phyloP scores from a whole-genome alignment of 2,888 invertebrate species.

The Eulithis testata region DNA sequence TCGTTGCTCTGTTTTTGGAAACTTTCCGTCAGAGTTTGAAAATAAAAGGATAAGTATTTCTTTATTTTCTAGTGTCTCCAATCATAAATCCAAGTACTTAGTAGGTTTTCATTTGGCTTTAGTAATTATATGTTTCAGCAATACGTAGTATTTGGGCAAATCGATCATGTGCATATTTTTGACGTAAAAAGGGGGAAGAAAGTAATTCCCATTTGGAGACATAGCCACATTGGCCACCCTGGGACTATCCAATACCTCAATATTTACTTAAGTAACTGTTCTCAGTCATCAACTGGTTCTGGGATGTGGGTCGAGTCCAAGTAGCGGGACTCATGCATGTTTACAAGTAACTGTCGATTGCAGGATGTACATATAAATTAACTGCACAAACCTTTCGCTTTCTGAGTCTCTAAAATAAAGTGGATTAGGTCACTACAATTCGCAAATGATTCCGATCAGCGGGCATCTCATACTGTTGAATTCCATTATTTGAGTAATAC shows the following conservation, averaged over 20 bases:
- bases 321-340: conserved; percentile 58
- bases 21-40: not conserved
- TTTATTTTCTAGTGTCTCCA: too few relatives aligned
- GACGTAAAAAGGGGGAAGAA: not conserved
- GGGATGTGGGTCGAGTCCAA: conserved; percentile 49
- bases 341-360: conserved; percentile 46
- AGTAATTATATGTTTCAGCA: too few relatives aligned
- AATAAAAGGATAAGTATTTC: too few relatives aligned
- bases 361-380: conserved; percentile 28
- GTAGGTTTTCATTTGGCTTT: too few relatives aligned
- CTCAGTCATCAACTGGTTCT: conserved; percentile 28
- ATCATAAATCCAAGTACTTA: too few relatives aligned
- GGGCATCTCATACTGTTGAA: too few relatives aligned
- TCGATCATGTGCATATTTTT: too few relatives aligned
- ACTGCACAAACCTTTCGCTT: conserved; percentile 31
- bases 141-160: too few relatives aligned
- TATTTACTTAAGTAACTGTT: conserved; percentile 22
- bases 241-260: not conserved
- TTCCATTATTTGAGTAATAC: too few relatives aligned
- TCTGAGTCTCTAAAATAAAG: conserved; percentile 9
- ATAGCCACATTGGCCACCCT: not conserved
- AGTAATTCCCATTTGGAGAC: not conserved
- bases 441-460: too few relatives aligned
- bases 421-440: conserved; percentile 20
- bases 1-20: not conserved